Evolutionary conservation across 2,113 vertebrate species (phyloP).

Genomic region (Telmatochromis sp.): DNA sequence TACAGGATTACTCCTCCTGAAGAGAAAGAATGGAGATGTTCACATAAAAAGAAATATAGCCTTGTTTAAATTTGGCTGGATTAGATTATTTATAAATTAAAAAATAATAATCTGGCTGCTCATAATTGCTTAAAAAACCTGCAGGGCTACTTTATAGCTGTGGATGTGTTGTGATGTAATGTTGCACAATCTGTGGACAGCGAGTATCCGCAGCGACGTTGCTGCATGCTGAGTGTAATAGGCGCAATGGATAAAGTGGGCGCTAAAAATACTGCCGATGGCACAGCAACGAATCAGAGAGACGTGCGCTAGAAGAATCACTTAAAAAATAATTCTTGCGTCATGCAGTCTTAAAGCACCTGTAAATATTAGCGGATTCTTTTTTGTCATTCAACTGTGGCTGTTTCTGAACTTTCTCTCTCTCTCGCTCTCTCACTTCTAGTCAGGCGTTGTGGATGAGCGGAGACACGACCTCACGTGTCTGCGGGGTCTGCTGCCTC

Average conservation of each 20-base stretch:
- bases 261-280: slow-evolving; percentile 53
- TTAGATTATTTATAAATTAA: neutral
- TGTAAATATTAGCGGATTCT: neutral
- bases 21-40: neutral
- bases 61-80: neutral
- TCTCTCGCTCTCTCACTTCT: neutral
- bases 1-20: slow-evolving; percentile 73
- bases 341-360: neutral
- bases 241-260: slow-evolving; percentile 25
- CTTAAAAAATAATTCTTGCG: neutral
- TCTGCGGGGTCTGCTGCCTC: slow-evolving; percentile 59
- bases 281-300: slow-evolving; percentile 37
- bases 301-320: neutral
- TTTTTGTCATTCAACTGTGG: neutral
- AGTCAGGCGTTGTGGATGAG: slow-evolving; percentile 65
- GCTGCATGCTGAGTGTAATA: slow-evolving; percentile 8
- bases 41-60: neutral
- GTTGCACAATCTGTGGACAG: slow-evolving; percentile 25
- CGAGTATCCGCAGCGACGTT: slow-evolving; percentile 10
- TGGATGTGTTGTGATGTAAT: slow-evolving; percentile 25
- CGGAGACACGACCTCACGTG: slow-evolving; percentile 70
- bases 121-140: neutral
- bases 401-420: neutral
- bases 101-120: no score
- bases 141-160: neutral